These are phyloP conservation scores for Mormyrops attenuatus DNA, from an alignment of 2,797 vertebrate genomes.

Conservation along the genomic window DNA sequence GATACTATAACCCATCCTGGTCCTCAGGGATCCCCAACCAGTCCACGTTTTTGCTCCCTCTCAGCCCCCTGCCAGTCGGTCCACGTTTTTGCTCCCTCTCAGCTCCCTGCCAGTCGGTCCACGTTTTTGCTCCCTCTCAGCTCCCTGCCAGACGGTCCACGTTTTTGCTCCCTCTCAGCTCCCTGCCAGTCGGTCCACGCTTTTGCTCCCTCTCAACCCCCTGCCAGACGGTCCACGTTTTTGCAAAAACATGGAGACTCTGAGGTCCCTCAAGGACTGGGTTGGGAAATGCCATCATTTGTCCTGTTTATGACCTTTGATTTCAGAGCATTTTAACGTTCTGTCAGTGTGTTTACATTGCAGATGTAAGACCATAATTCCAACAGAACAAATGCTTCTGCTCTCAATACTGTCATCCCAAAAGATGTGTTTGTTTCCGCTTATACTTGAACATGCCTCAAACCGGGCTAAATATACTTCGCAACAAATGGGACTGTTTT, in stretches of 20 bases:
- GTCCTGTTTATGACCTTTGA: not conserved
- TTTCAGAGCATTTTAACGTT: not conserved
- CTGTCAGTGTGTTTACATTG: not conserved
- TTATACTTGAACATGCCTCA: slow-evolving; percentile 7
- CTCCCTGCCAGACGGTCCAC: too few relatives aligned
- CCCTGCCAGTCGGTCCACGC: too few relatives aligned
- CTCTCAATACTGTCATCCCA: not conserved
- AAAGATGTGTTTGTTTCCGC: not conserved
- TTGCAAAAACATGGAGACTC: not conserved
- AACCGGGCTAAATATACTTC: slow-evolving; percentile 10
- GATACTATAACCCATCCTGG: not conserved
- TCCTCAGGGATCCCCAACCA: not conserved
- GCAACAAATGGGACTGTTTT: not conserved
- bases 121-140: too few relatives aligned
- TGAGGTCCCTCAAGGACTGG: not conserved
- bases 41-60: not conserved
- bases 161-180: too few relatives aligned
- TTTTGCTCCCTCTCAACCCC: too few relatives aligned
- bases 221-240: too few relatives aligned
- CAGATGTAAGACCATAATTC: not conserved
- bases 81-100: too few relatives aligned
- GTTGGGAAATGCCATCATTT: not conserved
- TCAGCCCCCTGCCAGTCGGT: too few relatives aligned
- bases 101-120: too few relatives aligned
- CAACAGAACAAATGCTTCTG: not conserved